Base-by-base conservation (phyloP, 2,888 invertebrate genomes). In the Pogonocherus hispidulus region DNA sequence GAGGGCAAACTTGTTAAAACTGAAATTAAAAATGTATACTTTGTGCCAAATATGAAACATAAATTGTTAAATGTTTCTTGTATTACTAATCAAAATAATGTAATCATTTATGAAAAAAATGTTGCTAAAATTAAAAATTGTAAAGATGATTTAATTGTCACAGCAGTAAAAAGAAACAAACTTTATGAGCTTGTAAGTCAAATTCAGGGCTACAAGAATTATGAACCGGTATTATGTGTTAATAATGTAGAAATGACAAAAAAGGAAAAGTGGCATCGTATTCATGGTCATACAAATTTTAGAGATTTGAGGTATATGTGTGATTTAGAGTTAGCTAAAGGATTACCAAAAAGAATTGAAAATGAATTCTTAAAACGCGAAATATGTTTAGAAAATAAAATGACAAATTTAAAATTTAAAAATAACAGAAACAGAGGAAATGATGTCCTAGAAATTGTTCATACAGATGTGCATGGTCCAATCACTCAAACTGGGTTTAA, bases 341-440 rank as follows among this genome's bases (percentile, higher is more conserved):
- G 73, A 8, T 51, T 78, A 64, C 75, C 75, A 23, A 32, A 72
- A 44, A 51, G 66, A 35, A 27, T 76, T 20, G 72, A 74, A 66
- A 44, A 63, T 55, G 69, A 74, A 60, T 70, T 60, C 64, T 49
- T 75, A 35, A 76, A 77, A 63, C 76, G 76, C 63, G 67, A 57
- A 47, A 76, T 63, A 35, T 78, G 76, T 69, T 66, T 75, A 6
- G 57, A 75, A 72, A 78, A 70, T 71, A 75, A 77, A 75, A 78
- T 78, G 77, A 63, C 70, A 57, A 78, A 78, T 59, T 41, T 77
- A 70, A 59, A 67, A 14, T 78, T 76, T 67, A 23, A 75, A 44
- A 77, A 78, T 67, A 72, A 73, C 62, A 64, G 76, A 59, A 65
- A 46, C 6, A 70, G 54, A 64, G 70, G 73, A 23, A 69, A 67